Evolutionary conservation across 2,888 invertebrate genomes (phyloP).

Genomic region (Poecilobothrus nobilitatus): DNA sequence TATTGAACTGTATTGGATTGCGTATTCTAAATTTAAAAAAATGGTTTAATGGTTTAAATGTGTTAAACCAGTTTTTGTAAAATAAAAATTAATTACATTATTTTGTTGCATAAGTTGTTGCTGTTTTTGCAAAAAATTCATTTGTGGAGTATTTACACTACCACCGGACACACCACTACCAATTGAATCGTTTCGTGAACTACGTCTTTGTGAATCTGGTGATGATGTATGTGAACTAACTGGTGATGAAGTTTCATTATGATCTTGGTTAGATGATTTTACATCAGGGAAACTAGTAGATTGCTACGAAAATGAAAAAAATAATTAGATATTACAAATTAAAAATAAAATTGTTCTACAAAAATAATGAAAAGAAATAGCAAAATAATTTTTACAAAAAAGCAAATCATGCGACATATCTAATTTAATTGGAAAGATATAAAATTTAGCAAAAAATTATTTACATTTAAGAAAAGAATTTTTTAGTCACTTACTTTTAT

Average conservation of each 20-base stretch:
- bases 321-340: constrained; percentile 7
- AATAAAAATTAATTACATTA: constrained; percentile 26
- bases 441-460: neutral
- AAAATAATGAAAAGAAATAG: neutral
- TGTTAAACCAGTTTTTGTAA: neutral
- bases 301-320: constrained; percentile 31
- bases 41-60: neutral
- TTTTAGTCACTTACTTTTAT: constrained; percentile 46
- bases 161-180: constrained; percentile 36
- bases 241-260: constrained; percentile 46
- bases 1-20: constrained; percentile 24
- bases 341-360: constrained; percentile 8
- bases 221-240: constrained; percentile 51
- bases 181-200: constrained; percentile 36
- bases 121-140: constrained; percentile 48
- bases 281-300: constrained; percentile 42
- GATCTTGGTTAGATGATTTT: constrained; percentile 35
- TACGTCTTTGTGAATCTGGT: constrained; percentile 46
- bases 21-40: neutral
- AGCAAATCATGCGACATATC: neutral
- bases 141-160: constrained; percentile 46
- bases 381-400: too few species aligned
- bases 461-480: too few species aligned
- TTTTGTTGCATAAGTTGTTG: constrained; percentile 41
- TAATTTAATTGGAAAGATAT: neutral